Conservation (phyloP, 1,140 invertebrate species). For the Diploscapter pachys region DNA sequence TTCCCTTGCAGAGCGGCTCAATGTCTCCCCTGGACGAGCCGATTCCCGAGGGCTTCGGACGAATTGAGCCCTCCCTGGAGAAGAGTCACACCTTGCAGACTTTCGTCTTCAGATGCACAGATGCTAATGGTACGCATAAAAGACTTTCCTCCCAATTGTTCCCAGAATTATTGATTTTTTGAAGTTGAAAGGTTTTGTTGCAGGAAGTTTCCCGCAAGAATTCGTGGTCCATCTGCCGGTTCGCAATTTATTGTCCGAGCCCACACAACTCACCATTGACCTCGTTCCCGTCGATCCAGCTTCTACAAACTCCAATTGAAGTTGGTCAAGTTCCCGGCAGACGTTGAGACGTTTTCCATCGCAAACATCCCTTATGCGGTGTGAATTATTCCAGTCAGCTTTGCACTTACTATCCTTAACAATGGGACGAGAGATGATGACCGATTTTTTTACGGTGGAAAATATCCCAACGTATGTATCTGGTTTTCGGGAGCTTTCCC, state of each 20-base stretch:
- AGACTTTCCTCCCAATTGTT: not conserved
- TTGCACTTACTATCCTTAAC: not conserved
- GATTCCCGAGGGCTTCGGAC: constrained; percentile 9
- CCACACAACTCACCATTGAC: constrained; percentile 15
- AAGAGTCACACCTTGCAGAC: constrained; percentile 11
- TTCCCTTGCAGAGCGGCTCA: constrained; percentile 21
- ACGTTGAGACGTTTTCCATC: not conserved
- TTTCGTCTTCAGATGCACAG: constrained; percentile 16
- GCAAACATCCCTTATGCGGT: too few relatives aligned
- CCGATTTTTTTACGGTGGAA: constrained; percentile 1
- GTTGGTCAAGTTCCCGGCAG: not conserved
- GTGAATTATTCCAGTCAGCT: not conserved
- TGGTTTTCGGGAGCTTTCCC: not conserved
- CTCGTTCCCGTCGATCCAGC: constrained; percentile 5
- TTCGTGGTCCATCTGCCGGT: constrained; percentile 23
- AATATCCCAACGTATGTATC: constrained; percentile 7
- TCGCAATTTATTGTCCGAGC: constrained; percentile 4
- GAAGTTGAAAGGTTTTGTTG: not conserved
- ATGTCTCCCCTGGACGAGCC: constrained; percentile 23
- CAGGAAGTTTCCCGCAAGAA: not conserved
- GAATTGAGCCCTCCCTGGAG: not conserved
- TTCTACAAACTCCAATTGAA: not conserved
- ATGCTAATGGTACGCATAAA: not conserved
- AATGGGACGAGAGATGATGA: not conserved
- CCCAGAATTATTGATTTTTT: not conserved